Evolutionary conservation across 2,113 vertebrate species (phyloP), one percentile per base, ranked within the genome.

Genomic region (Mesocricetus auratus): DNA sequence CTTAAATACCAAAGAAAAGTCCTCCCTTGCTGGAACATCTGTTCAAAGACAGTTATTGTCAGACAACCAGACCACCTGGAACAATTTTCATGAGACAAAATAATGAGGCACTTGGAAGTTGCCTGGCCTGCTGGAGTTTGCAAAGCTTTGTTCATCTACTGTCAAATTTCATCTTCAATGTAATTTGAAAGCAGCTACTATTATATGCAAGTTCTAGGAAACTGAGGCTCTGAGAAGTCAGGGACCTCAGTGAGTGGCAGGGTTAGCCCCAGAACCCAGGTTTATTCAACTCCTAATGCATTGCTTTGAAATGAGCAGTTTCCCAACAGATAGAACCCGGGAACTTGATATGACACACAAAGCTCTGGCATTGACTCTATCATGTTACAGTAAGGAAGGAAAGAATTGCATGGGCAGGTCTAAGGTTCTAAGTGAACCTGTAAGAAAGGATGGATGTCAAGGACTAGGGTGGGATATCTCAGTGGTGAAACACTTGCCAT

Each of bases 161-260:
- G 39, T 92, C 19, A 89, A 33, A 88, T 62, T 81, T 92, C 82
- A 94, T 36, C 22, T 17, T 93, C 81, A 53, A 58, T 19, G 47
- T 29, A 17, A 39, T n/a, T 1, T 1, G 4, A 74, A 74, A 45
- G 39, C 15, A 83, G 22, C 58, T 74, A 5, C 75, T 33, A 69
- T 50, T 47, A 89, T 19, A 3, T n/a, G 31, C 16, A 39, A 87
- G 79, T 92, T 75, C 82, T 15, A 90, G 2, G 74, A 91, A 58
- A 75, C 13, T 42, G 81, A 94, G 60, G 62, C 29, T 66, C 74
- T 87, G 86, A 73, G 68, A 77, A 16, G 53, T 36, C 36, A 64
- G 26, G 53, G 79, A 86, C 68, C 50, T 58, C 50, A 36, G 31
- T 31, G 36, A 93, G 78, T 5, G 24, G 21, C 47, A 94, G 15